Evolutionary conservation across 1,140 invertebrate genomes (phyloP).

Genomic region (Triops longicaudatus): DNA sequence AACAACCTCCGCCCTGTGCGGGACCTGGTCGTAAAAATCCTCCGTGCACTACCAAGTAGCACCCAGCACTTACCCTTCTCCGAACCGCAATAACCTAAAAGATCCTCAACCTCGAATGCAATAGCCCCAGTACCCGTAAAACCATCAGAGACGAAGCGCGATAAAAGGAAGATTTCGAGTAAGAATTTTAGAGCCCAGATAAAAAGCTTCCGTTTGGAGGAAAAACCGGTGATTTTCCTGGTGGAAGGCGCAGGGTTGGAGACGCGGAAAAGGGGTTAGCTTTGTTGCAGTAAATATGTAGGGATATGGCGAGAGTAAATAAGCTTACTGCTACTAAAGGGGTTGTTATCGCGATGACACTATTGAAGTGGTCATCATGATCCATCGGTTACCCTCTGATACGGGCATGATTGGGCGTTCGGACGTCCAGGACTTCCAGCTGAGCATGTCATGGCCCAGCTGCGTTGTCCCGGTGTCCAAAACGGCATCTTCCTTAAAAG

Average conservation of each 20-base stretch:
- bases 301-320: background rate
- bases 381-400: background rate
- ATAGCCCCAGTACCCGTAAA: background rate
- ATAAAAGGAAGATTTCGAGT: background rate
- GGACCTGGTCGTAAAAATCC: background rate
- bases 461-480: background rate
- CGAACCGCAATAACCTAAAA: background rate
- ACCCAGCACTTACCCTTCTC: background rate
- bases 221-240: too few species aligned
- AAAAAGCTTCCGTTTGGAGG: background rate
- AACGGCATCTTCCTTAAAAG: background rate
- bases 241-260: too few species aligned
- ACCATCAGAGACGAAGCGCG: background rate
- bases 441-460: constrained; percentile 10
- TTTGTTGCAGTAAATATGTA: background rate
- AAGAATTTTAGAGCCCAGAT: background rate
- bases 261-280: too few species aligned
- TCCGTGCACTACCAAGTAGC: background rate
- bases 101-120: background rate
- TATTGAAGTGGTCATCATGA: background rate
- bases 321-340: background rate
- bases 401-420: background rate
- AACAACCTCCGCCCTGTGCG: background rate
- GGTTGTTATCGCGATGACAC: constrained; percentile 11
- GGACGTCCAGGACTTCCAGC: background rate